A percentile compares a stretch with the other conserved stretches of the same genome.
Evolutionary conservation across 2,113 vertebrate species (phyloP).

Genomic region (Diglossa brunneiventris): DNA sequence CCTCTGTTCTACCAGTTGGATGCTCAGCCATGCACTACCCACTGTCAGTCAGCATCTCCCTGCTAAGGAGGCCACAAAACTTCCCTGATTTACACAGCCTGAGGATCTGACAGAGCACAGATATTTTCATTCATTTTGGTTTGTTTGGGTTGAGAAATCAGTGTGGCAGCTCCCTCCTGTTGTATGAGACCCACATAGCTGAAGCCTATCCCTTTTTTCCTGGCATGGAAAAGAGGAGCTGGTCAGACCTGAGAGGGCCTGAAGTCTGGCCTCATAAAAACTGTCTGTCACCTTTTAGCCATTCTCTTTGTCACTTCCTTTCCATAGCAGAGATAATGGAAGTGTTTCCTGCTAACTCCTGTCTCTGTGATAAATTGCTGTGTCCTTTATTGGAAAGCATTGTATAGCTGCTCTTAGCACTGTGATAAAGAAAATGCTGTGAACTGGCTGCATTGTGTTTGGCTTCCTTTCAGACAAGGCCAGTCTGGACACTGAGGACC

Average conservation of each 20-base stretch:
- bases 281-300: conserved; percentile 20
- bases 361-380: conserved; percentile 28
- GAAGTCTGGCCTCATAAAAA: background rate
- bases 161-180: background rate
- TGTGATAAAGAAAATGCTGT: background rate
- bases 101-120: background rate
- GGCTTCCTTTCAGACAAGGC: conserved; percentile 40
- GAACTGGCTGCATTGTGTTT: conserved; percentile 33
- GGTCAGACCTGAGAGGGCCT: background rate
- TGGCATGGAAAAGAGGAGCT: background rate
- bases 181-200: background rate
- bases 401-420: background rate
- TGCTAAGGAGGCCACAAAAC: background rate
- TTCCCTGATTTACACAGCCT: background rate
- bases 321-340: conserved; percentile 11
- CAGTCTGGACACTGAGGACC: background rate
- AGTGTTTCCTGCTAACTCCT: conserved; percentile 36
- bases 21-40: background rate
- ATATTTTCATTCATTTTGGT: background rate
- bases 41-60: background rate
- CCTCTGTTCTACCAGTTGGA: background rate
- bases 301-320: conserved; percentile 3
- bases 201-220: background rate
- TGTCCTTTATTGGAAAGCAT: conserved; percentile 18
- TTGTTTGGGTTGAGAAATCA: background rate